Conservation (phyloP, 2,113 vertebrate genomes). For the Campylomormyrus numenius region DNA sequence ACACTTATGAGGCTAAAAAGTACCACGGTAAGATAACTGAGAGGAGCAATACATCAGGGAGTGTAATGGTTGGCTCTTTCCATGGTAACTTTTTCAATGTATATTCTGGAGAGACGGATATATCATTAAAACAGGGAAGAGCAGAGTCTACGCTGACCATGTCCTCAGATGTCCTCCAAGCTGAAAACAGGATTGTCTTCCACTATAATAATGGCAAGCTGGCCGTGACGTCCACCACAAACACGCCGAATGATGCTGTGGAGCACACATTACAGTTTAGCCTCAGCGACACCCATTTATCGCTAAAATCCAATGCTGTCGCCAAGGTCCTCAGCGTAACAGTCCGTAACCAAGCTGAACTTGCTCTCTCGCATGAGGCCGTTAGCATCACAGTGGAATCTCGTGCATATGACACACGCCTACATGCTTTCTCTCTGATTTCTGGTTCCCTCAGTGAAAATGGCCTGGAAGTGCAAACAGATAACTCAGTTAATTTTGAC, state of each 20-base stretch:
- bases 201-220: slow-evolving; percentile 52
- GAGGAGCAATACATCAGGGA: slow-evolving; percentile 55
- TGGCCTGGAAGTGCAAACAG: slow-evolving; percentile 72
- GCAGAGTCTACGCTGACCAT: slow-evolving; percentile 66
- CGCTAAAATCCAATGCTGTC: slow-evolving; percentile 63
- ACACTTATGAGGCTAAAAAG: background rate
- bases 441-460: slow-evolving; percentile 66
- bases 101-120: slow-evolving; percentile 57
- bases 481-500: slow-evolving; percentile 61
- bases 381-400: slow-evolving; percentile 66
- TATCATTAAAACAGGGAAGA: slow-evolving; percentile 48
- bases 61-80: slow-evolving; percentile 55
- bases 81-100: slow-evolving; percentile 56
- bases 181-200: slow-evolving; percentile 63
- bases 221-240: slow-evolving; percentile 64
- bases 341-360: slow-evolving; percentile 63
- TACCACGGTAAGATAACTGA: background rate
- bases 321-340: slow-evolving; percentile 58
- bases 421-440: slow-evolving; percentile 61
- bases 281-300: slow-evolving; percentile 67
- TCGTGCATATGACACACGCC: slow-evolving; percentile 58
- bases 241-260: slow-evolving; percentile 60
- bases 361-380: slow-evolving; percentile 58
- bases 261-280: slow-evolving; percentile 71
- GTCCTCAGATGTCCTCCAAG: slow-evolving; percentile 65